A percentile compares a stretch with the other conserved stretches of the same genome.
phyloP scores from a whole-genome alignment of 2,888 invertebrate genomes.

The Notocelia uddmanniana region DNA sequence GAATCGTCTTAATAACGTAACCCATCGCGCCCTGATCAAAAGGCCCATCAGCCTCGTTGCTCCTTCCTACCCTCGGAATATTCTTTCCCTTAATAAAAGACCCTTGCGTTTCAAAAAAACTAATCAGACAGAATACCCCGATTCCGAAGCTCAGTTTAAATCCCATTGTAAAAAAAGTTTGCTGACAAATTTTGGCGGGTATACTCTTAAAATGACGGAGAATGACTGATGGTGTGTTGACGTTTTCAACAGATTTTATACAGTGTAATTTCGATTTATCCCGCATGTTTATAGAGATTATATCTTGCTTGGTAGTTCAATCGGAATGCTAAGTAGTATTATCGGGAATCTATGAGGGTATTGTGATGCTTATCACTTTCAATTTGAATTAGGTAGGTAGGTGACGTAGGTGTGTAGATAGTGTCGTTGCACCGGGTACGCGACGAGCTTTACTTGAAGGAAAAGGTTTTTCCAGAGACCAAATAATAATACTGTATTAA shows the following conservation, averaged over 20 bases:
- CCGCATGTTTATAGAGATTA: constrained; percentile 64
- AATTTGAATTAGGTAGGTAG: background rate
- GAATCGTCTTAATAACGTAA: constrained; percentile 78
- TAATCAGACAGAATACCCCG: constrained; percentile 67
- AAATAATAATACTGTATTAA: too few relatives aligned
- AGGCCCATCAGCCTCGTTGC: constrained; percentile 72
- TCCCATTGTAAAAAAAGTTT: constrained; percentile 63
- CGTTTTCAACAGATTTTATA: constrained; percentile 61
- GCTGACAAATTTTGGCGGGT: constrained; percentile 49
- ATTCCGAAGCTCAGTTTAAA: constrained; percentile 62
- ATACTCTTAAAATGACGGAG: constrained; percentile 41
- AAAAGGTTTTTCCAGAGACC: too few relatives aligned
- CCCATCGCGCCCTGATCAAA: constrained; percentile 74
- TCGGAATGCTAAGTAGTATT: constrained; percentile 57
- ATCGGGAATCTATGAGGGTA: constrained; percentile 44
- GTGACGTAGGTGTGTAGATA: background rate
- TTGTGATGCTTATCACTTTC: background rate
- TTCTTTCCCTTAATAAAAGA: constrained; percentile 80
- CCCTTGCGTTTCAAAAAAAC: constrained; percentile 63
- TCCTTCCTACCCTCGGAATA: constrained; percentile 78
- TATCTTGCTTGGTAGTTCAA: constrained; percentile 53
- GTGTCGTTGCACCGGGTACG: background rate
- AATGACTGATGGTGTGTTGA: constrained; percentile 53
- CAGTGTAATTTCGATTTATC: constrained; percentile 62
- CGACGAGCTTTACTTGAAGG: too few relatives aligned